Evolutionary conservation across 1,140 invertebrate species (phyloP).

Genomic region (Coptotermes formosanus): DNA sequence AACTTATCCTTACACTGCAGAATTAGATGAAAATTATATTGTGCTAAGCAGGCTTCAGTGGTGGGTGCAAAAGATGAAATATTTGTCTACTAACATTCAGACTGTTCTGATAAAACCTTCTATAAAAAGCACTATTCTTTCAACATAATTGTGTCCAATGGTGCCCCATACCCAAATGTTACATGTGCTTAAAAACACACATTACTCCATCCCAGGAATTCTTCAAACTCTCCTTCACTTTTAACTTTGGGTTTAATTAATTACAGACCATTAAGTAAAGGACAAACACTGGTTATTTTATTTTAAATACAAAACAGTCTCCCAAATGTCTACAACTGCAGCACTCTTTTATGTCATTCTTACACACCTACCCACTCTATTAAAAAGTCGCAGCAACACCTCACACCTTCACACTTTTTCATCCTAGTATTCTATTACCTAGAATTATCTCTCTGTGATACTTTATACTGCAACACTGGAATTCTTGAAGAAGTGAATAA

Average conservation of each 20-base stretch:
- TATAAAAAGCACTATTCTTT: background rate
- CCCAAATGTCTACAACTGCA: background rate
- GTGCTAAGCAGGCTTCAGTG: constrained; percentile 7
- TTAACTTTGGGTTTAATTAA: background rate
- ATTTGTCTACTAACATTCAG: background rate
- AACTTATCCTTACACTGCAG: background rate
- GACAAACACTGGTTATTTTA: background rate
- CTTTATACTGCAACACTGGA: background rate
- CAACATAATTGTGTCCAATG: background rate
- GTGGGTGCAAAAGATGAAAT: background rate
- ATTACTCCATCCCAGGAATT: background rate
- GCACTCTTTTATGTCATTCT: background rate
- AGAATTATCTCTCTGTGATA: background rate
- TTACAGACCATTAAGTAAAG: background rate
- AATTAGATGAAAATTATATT: background rate
- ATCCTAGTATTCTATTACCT: background rate
- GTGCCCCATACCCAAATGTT: background rate
- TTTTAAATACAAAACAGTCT: background rate
- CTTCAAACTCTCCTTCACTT: background rate
- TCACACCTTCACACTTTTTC: background rate
- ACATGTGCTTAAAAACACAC: background rate
- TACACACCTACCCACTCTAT: background rate
- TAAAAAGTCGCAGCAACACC: background rate
- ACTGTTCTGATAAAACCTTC: background rate
- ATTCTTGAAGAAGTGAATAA: background rate